Conservation (phyloP, 1,140 invertebrate genomes). For the Diploscapter pachys region DNA sequence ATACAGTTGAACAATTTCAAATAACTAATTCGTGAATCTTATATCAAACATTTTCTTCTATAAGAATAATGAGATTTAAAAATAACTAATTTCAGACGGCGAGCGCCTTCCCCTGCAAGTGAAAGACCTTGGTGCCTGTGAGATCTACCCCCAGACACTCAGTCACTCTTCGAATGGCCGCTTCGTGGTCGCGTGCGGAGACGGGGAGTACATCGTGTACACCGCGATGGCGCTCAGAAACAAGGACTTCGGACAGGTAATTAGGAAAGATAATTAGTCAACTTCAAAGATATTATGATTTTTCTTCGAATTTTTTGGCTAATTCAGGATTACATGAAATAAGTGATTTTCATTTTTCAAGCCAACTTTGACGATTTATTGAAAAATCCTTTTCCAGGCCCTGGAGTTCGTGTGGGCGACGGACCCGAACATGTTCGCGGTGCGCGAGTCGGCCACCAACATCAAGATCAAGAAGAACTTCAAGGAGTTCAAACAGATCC, state of each 20-base stretch:
- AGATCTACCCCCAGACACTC: conserved; percentile 98
- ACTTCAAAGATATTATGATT: no score
- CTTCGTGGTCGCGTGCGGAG: conserved; percentile 96
- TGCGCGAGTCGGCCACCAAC: conserved; percentile 81
- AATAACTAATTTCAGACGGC: conserved; percentile 68
- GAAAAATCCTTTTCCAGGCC: conserved; percentile 56
- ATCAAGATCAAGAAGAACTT: conserved; percentile 97
- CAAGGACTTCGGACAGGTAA: conserved; percentile 91
- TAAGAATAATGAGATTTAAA: background rate
- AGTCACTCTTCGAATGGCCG: conserved; percentile 97
- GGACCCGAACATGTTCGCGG: conserved; percentile 88
- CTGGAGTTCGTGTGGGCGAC: conserved; percentile 98
- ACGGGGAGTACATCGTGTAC: conserved; percentile 99
- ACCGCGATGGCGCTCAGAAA: conserved; percentile 97
- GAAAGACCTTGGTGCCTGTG: conserved; percentile 98
- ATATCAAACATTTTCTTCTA: conserved; percentile 4
- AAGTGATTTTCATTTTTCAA: background rate
- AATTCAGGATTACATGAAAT: background rate
- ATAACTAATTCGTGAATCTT: background rate
- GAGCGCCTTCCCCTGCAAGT: conserved; percentile 84
- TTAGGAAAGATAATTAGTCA: background rate
- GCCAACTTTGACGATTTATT: background rate
- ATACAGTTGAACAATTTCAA: background rate
- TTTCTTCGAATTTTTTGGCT: background rate
- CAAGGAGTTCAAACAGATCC: conserved; percentile 65